Conservation (phyloP, 2,888 invertebrate species). For the Rhamphomyia laevipes region DNA sequence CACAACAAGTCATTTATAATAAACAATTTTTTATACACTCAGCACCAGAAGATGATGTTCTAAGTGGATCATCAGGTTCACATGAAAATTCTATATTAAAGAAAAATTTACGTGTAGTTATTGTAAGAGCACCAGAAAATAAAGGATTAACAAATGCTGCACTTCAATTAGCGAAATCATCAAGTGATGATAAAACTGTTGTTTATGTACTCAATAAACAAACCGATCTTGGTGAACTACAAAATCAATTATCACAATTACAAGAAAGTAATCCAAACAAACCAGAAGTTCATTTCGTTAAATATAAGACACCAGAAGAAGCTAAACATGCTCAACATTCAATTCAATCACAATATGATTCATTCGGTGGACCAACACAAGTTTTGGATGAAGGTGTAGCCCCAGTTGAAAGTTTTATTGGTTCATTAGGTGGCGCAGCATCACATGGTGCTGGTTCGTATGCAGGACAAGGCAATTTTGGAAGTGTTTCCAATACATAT, state of each 20-base stretch:
- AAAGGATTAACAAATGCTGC: constrained; percentile 25
- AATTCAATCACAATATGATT: constrained; percentile 27
- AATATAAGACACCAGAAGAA: constrained; percentile 30
- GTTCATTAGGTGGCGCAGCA: neutral
- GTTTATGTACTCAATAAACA: constrained; percentile 32
- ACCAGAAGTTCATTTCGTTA: constrained; percentile 32
- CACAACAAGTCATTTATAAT: constrained; percentile 17
- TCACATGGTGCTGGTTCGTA: neutral
- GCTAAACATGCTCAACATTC: constrained; percentile 26
- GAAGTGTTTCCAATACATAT: neutral
- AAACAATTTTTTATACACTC: constrained; percentile 26
- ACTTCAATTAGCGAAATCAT: constrained; percentile 26
- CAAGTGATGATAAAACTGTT: constrained; percentile 29
- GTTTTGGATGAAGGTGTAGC: constrained; percentile 25
- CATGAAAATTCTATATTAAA: constrained; percentile 18
- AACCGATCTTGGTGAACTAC: constrained; percentile 21
- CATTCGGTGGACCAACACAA: constrained; percentile 21
- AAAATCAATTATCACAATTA: constrained; percentile 22
- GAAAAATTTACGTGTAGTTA: constrained; percentile 26
- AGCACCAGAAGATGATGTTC: constrained; percentile 26
- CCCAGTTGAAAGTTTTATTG: constrained; percentile 12
- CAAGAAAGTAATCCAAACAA: constrained; percentile 21
- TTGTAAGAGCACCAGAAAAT: constrained; percentile 32
- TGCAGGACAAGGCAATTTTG: neutral
- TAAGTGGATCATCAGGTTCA: constrained; percentile 18